Base-by-base conservation (phyloP, 2,888 invertebrate genomes). In the Pristionchus fissidentatus region DNA sequence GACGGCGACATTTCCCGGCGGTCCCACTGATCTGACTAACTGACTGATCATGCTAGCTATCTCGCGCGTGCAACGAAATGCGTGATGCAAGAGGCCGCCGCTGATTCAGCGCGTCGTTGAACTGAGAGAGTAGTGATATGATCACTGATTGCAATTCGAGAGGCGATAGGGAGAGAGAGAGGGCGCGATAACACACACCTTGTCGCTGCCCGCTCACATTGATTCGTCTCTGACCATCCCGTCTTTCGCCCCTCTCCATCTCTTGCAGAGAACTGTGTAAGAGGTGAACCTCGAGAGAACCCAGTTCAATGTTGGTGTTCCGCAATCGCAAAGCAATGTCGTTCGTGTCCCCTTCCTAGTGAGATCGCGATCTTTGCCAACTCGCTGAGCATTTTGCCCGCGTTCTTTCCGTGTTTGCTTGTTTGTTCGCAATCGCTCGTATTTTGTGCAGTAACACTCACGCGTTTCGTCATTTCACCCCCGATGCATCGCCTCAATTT, bases 91-190 rank as follows among this genome's bases (percentile, higher is more conserved):
- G 32, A 0, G 1, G 29, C 2, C 22, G 35, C 19, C 5, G 38
- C 1, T 66, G 62, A 66, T 66, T 66, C 62, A 66, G 62, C 62
- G 60, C 62, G 62, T 66, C 62, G 38, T n/a, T 62, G n/a, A n/a
- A n/a, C n/a, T n/a, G n/a, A n/a, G n/a, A 32, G 60, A 57, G 55
- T 29, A 13, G 29, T 1, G 7, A 3, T 1, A 5, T 57, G 7
- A 7, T 7, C 29, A 29, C 57, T 57, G 57, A 57, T 57, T 26
- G 19, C 62, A 5, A 62, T 29, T 8, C 55, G 22, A 15, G n/a
- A n/a, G n/a, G n/a, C n/a, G n/a, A n/a, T n/a, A n/a, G n/a, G n/a
- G n/a, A 10, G 19, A 15, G 49, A 49, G 49, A 49, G 49, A 49
- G 49, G 13, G 49, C 10, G 10, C 19, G 49, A 49, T 49, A 49